Evolutionary conservation across 2,797 vertebrate species (phyloP).

Genomic region (Brachyalestes nurse): DNA sequence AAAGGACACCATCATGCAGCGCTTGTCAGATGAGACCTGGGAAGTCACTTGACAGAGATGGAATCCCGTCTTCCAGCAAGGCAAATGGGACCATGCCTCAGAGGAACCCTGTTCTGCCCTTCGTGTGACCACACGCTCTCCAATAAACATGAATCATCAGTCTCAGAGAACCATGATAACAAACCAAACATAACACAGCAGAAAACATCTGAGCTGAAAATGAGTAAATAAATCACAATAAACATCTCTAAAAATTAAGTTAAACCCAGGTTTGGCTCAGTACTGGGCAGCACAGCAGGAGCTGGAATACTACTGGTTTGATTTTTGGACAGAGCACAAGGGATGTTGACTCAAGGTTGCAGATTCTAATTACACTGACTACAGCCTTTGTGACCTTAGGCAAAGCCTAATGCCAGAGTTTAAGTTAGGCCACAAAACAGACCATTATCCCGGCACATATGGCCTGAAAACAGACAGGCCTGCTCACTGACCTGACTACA

Average conservation of each 20-base stretch:
- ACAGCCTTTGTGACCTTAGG: background rate
- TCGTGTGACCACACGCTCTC: too few relatives aligned
- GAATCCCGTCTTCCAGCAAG: too few relatives aligned
- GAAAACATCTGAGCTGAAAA: background rate
- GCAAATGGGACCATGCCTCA: too few relatives aligned
- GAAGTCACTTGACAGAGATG: too few relatives aligned
- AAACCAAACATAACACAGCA: background rate
- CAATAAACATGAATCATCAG: too few relatives aligned
- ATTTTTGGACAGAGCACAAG: background rate
- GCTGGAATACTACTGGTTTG: background rate
- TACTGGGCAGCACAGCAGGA: background rate
- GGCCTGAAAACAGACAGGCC: background rate
- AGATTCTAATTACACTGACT: background rate
- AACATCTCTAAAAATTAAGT: background rate
- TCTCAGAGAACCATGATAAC: background rate
- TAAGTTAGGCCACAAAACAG: background rate
- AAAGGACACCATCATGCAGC: too few relatives aligned
- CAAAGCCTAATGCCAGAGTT: constrained; percentile 1
- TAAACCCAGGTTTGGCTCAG: background rate
- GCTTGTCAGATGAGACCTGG: too few relatives aligned
- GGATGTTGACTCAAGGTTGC: background rate
- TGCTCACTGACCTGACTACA: constrained; percentile 2
- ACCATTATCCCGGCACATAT: background rate
- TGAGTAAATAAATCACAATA: background rate
- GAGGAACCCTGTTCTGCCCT: too few relatives aligned